Conservation (phyloP, 2,888 invertebrate genomes). For the Mystacides longicornis region DNA sequence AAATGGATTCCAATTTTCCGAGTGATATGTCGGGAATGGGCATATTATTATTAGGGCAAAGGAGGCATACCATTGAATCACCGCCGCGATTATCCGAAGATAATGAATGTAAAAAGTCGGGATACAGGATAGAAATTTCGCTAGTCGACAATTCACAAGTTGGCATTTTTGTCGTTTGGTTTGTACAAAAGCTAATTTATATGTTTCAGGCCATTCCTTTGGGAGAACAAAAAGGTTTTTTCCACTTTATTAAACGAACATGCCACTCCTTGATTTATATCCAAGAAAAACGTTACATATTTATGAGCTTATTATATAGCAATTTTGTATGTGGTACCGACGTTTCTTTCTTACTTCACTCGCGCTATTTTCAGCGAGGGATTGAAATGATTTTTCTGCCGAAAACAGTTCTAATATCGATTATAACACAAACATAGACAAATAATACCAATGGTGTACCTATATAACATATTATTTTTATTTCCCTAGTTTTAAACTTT, state of each 20-base stretch:
- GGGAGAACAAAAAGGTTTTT: constrained; percentile 21
- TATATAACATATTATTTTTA: no score
- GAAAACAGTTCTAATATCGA: neutral
- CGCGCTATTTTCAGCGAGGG: neutral
- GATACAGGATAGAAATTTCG: no score
- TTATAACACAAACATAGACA: no score
- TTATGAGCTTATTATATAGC: constrained; percentile 25
- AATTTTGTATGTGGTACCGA: constrained; percentile 10
- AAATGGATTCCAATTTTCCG: no score
- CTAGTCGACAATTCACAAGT: no score
- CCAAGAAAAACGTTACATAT: constrained; percentile 23
- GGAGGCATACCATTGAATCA: no score
- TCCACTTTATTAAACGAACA: constrained; percentile 21
- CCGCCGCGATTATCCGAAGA: no score
- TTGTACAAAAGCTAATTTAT: neutral
- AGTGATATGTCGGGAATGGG: no score
- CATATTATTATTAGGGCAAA: no score
- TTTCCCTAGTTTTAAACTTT: no score
- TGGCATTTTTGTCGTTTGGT: neutral
- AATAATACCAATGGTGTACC: no score
- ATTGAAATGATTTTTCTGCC: neutral
- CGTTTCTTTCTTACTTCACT: neutral
- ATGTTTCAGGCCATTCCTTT: neutral
- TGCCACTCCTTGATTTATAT: constrained; percentile 21
- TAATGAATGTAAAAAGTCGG: no score